Percentiles rank a stretch among this genome's conserved stretches.
These are phyloP conservation scores for Andrena camellia DNA, from an alignment of 2,888 invertebrate genomes.

Conservation along the genomic window DNA sequence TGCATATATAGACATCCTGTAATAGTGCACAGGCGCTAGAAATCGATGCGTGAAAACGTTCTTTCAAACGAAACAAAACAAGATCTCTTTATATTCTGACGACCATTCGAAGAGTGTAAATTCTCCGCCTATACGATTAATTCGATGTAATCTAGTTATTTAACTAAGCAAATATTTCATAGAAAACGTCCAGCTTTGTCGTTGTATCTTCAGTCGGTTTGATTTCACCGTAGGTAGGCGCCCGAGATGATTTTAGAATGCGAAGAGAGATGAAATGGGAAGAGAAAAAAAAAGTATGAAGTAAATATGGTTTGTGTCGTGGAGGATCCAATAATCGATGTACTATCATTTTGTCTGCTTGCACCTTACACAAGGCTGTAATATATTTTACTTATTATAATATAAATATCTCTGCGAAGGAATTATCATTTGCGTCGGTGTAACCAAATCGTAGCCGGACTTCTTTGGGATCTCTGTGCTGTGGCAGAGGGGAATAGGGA, in stretches of 20 bases:
- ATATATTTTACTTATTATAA: slow-evolving; percentile 37
- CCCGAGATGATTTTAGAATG: slow-evolving; percentile 20
- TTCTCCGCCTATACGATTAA: slow-evolving; percentile 74
- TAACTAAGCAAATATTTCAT: slow-evolving; percentile 80
- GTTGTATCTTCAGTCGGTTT: slow-evolving; percentile 31
- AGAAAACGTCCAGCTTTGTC: slow-evolving; percentile 64
- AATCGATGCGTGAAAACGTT: slow-evolving; percentile 53
- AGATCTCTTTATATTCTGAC: slow-evolving; percentile 65
- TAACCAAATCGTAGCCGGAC: slow-evolving; percentile 32
- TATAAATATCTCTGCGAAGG: slow-evolving; percentile 30
- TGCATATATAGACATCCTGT: slow-evolving; percentile 23
- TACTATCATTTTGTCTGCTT: slow-evolving; percentile 36
- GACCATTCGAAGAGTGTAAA: slow-evolving; percentile 73
- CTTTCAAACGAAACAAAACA: slow-evolving; percentile 40
- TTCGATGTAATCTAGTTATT: slow-evolving; percentile 79
- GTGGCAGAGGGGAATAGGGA: slow-evolving; percentile 3
- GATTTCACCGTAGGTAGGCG: slow-evolving; percentile 19
- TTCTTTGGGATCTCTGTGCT: slow-evolving; percentile 14
- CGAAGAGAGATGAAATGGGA: not conserved
- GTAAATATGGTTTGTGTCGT: slow-evolving; percentile 24
- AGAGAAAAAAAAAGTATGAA: too few relatives aligned
- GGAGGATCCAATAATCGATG: slow-evolving; percentile 23
- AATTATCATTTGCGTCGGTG: slow-evolving; percentile 25
- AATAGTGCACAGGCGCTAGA: slow-evolving; percentile 48
- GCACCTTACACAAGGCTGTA: slow-evolving; percentile 29